Evolutionary conservation across 1,140 invertebrate species (phyloP).

Genomic region (Drosophila equinoxialis): DNA sequence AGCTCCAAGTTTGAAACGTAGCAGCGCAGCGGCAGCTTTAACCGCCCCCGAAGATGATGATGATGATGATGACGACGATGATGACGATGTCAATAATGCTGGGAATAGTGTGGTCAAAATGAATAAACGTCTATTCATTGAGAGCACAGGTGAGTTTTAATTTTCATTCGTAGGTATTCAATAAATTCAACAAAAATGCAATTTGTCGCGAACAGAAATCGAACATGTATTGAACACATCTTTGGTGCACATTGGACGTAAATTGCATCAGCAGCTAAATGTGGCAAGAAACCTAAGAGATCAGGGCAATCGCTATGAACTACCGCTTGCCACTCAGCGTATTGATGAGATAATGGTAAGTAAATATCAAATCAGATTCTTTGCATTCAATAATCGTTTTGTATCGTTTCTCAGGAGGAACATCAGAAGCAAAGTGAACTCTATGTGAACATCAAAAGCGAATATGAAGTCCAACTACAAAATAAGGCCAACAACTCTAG

Average conservation of each 20-base stretch:
- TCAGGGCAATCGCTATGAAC: slow-evolving; percentile 61
- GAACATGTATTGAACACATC: slow-evolving; percentile 66
- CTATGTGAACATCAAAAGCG: slow-evolving; percentile 76
- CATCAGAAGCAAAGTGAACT: slow-evolving; percentile 75
- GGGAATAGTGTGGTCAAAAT: slow-evolving; percentile 36
- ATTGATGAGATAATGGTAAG: slow-evolving; percentile 75
- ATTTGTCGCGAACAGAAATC: slow-evolving; percentile 49
- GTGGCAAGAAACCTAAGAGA: slow-evolving; percentile 68
- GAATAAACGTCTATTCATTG: slow-evolving; percentile 63
- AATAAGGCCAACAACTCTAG: slow-evolving; percentile 43
- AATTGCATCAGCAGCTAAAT: slow-evolving; percentile 65
- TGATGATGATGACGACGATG: slow-evolving; percentile 27
- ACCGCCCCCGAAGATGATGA: slow-evolving; percentile 43
- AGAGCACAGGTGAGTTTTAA: slow-evolving; percentile 53
- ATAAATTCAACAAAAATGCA: too few relatives aligned
- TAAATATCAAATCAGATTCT: too few relatives aligned
- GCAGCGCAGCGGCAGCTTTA: slow-evolving; percentile 20
- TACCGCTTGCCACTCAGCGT: slow-evolving; percentile 63
- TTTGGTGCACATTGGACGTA: slow-evolving; percentile 63
- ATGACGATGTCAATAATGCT: slow-evolving; percentile 9
- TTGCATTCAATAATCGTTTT: background rate
- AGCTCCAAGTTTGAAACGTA: background rate
- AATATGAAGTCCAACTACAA: slow-evolving; percentile 74
- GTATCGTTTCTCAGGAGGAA: slow-evolving; percentile 54
- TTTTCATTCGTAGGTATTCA: too few relatives aligned